These are phyloP conservation scores for Beris morrisii DNA, from an alignment of 2,888 invertebrate genomes.

Conservation along the genomic window DNA sequence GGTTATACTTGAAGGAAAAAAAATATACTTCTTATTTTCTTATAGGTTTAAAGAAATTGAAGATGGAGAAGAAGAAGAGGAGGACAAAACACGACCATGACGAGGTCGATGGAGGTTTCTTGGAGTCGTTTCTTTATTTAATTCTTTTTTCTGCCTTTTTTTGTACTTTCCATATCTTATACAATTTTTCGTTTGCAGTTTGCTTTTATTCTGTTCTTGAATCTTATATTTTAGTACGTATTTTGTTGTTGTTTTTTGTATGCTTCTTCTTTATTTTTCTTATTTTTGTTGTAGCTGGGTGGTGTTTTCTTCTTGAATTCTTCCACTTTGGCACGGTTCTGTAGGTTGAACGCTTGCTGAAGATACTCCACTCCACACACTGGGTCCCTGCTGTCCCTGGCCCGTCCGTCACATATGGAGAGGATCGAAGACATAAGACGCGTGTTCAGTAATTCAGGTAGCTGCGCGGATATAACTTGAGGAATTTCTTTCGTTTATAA, in stretches of 20 bases:
- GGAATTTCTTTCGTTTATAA: constrained; percentile 42
- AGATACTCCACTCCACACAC: constrained; percentile 26
- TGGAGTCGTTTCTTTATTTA: too few relatives aligned
- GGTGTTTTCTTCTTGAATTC: constrained; percentile 15
- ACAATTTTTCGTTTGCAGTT: constrained; percentile 1
- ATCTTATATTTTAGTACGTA: constrained; percentile 1
- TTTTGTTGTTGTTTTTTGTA: background rate
- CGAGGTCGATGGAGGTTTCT: constrained; percentile 23
- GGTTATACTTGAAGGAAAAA: too few relatives aligned
- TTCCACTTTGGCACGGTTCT: constrained; percentile 27
- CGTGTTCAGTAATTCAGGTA: constrained; percentile 51
- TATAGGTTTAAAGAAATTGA: constrained; percentile 8
- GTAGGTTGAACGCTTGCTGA: constrained; percentile 28
- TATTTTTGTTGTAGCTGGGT: constrained; percentile 7
- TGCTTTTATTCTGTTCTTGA: constrained; percentile 17
- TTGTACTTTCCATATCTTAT: too few relatives aligned
- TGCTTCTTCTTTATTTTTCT: constrained; percentile 16
- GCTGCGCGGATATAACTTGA: constrained; percentile 45
- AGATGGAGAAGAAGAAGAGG: constrained; percentile 14
- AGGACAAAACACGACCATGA: constrained; percentile 28
- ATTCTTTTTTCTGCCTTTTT: too few relatives aligned
- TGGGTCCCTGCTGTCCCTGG: constrained; percentile 10
- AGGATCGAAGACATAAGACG: constrained; percentile 45
- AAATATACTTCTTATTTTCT: too few relatives aligned
- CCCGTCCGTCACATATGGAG: constrained; percentile 26